A percentile compares a stretch with the other conserved stretches of the same genome.
Conservation (phyloP, 1,140 invertebrate species). For the Leptinotarsa lineolata region DNA sequence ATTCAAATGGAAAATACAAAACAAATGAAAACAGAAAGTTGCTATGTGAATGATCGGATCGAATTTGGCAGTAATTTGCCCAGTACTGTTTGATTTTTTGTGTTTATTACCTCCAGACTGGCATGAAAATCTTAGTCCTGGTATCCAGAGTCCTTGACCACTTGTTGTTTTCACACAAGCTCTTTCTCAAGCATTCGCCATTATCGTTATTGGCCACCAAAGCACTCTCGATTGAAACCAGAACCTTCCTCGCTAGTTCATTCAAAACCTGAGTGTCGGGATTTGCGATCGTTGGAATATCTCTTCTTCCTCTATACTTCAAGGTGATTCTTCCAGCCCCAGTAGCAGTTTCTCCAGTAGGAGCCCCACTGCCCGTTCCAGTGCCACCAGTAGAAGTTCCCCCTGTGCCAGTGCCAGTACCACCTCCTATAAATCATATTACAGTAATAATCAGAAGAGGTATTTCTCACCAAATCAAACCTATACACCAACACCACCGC, state of each 20-base stretch:
- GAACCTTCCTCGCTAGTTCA: conserved; percentile 41
- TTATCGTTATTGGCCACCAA: conserved; percentile 57
- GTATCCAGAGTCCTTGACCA: conserved; percentile 60
- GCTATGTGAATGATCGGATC: too few relatives aligned
- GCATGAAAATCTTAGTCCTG: conserved; percentile 66
- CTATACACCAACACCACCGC: neutral
- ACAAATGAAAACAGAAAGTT: too few relatives aligned
- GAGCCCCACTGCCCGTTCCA: neutral
- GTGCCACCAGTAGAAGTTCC: conserved; percentile 25
- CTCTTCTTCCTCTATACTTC: conserved; percentile 35
- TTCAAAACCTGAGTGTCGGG: conserved; percentile 41
- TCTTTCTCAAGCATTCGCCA: conserved; percentile 63
- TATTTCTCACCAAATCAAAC: neutral
- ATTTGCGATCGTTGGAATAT: conserved; percentile 41
- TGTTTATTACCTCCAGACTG: conserved; percentile 67
- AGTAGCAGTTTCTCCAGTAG: conserved; percentile 25
- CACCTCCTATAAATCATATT: conserved; percentile 39
- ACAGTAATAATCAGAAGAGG: neutral
- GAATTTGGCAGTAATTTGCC: too few relatives aligned
- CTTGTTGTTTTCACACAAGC: conserved; percentile 68
- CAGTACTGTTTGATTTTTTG: neutral
- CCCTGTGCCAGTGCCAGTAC: conserved; percentile 56
- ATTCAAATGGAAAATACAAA: too few relatives aligned
- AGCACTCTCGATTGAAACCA: conserved; percentile 62
- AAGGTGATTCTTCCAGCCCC: conserved; percentile 14